Evolutionary conservation across 2,888 invertebrate genomes (phyloP).

Genomic region (Teleiodes luculella): DNA sequence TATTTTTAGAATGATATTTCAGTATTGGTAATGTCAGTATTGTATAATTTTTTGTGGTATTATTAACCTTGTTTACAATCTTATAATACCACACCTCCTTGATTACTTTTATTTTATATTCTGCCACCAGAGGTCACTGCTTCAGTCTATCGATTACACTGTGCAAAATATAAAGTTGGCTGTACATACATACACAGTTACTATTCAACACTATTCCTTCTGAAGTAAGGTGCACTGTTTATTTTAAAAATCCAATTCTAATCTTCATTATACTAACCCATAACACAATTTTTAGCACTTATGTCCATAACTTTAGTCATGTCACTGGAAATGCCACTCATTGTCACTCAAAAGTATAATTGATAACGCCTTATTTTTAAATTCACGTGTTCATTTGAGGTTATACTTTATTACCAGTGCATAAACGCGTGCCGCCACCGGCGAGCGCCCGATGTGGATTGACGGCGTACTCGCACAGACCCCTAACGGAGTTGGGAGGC

Average conservation of each 20-base stretch:
- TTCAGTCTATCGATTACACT: conserved; percentile 50
- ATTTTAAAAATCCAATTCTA: conserved; percentile 30
- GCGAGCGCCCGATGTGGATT: conserved; percentile 74
- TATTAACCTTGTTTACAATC: conserved; percentile 21
- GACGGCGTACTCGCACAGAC: conserved; percentile 52
- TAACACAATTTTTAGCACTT: conserved; percentile 18
- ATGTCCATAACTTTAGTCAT: conserved; percentile 19
- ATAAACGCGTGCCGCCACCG: conserved; percentile 67
- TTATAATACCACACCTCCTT: conserved; percentile 28
- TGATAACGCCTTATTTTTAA: conserved; percentile 24
- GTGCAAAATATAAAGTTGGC: conserved; percentile 12
- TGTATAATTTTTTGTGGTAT: background rate
- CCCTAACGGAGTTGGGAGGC: conserved; percentile 66
- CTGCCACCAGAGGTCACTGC: conserved; percentile 56
- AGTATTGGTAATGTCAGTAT: background rate
- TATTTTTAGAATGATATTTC: background rate
- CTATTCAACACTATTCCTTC: background rate
- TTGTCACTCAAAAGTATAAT: conserved; percentile 19
- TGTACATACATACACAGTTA: conserved; percentile 1
- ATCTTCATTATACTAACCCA: conserved; percentile 24
- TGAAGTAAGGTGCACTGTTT: conserved; percentile 14
- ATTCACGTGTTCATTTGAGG: conserved; percentile 30
- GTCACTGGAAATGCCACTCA: conserved; percentile 17
- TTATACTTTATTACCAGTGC: conserved; percentile 45
- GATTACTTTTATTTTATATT: conserved; percentile 22